phyloP scores from a whole-genome alignment of 2,888 invertebrate genomes.

The Calliopum simillimum region DNA sequence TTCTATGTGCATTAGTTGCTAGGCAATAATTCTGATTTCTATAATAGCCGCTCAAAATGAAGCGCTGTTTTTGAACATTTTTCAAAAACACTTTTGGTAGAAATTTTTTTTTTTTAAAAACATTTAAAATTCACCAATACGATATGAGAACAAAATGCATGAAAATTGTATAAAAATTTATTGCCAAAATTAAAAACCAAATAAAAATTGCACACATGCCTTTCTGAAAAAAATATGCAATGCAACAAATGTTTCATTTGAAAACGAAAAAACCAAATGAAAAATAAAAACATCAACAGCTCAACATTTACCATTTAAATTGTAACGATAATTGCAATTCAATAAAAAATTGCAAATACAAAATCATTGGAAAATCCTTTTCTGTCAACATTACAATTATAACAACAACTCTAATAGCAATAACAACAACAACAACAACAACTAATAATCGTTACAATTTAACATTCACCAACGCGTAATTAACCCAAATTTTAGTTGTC shows the following conservation, averaged over 20 bases:
- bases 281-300: neutral
- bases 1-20: no score
- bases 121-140: conserved; percentile 38
- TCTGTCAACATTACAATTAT: neutral
- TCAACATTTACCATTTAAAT: conserved; percentile 8
- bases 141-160: conserved; percentile 23
- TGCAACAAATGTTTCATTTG: neutral
- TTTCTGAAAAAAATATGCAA: conserved; percentile 20
- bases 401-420: no score
- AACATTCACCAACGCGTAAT: neutral
- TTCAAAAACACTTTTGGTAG: no score
- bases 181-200: neutral
- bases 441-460: conserved; percentile 13
- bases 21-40: no score
- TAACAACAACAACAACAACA: neutral
- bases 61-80: no score
- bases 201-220: neutral
- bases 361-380: conserved; percentile 21
- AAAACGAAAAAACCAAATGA: neutral
- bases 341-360: neutral
- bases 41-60: no score
- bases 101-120: conserved; percentile 32
- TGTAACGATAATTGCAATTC: conserved; percentile 21
- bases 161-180: conserved; percentile 7
- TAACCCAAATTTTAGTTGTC: conserved; percentile 10